Percentiles rank a stretch among this genome's conserved stretches.
Conservation (phyloP, 2,888 invertebrate genomes). For the Drosophila nr. perissopoda region DNA sequence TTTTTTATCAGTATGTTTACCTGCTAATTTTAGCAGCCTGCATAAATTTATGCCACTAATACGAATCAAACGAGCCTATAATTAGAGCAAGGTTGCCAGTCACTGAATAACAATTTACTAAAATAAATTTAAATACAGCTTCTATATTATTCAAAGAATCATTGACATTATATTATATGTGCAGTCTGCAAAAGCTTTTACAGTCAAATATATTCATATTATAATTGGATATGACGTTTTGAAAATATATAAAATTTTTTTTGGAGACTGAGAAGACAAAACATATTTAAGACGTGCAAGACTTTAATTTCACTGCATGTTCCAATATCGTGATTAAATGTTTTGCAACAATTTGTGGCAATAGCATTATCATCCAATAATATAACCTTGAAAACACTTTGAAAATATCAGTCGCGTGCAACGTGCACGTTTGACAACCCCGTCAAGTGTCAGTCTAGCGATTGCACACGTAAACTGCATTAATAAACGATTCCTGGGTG, state of each 20-base stretch:
- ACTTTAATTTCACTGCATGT: neutral
- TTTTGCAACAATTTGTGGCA: neutral
- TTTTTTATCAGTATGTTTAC: constrained; percentile 4
- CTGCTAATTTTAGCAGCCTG: constrained; percentile 8
- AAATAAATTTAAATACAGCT: neutral
- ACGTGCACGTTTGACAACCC: constrained; percentile 8
- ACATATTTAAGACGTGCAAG: neutral
- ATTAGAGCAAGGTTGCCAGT: neutral
- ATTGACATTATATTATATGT: neutral
- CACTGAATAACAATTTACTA: constrained; percentile 4
- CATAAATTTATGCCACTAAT: neutral
- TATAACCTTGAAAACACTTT: neutral
- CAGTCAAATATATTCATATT: neutral
- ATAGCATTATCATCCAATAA: neutral
- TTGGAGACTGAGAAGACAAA: neutral
- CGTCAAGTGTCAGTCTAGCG: constrained; percentile 7
- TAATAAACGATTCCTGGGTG: constrained; percentile 7
- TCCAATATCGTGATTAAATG: neutral
- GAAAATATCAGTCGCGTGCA: constrained; percentile 19
- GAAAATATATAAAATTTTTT: neutral
- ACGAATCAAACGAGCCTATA: neutral
- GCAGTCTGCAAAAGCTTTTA: neutral
- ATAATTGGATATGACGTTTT: neutral
- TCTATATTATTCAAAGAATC: neutral
- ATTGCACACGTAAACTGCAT: constrained; percentile 28